Evolutionary conservation across 1,140 invertebrate genomes (phyloP), one percentile per base, ranked within the genome.

Genomic region (Aphidius ervi): DNA sequence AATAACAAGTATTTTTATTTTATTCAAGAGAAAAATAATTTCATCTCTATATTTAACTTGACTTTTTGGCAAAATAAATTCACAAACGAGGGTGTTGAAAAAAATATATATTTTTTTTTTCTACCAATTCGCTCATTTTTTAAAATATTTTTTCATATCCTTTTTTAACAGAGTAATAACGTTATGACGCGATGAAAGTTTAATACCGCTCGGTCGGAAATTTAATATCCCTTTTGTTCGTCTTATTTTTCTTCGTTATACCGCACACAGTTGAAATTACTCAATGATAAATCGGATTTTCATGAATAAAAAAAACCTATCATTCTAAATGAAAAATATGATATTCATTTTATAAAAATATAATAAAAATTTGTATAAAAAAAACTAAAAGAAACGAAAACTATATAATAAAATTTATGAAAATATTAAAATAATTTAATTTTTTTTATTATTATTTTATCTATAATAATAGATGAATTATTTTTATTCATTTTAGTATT

Each of bases 181-280:
- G 64, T 68, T 68, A 67, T 62, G 62, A 66, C 64, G 68, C 65
- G 67, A 68, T 65, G 65, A 70, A 70, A 70, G 68, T 70, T 70
- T 69, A 67, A 69, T 69, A 68, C 68, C 64, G 60, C 61, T 66
- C 60, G 63, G 58, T 62, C 63, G 67, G 68, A 68, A 68, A 70
- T 70, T 70, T 68, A 70, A 70, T 68, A 68, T 68, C 67, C 65
- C 58, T 60, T 8, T 31, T 53, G 41, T 50, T 39, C 58, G 41
- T 54, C 50, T 53, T 59, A 59, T 59, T 59, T 59, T 59, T 59
- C 58, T 59, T 59, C 58, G 58, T 59, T 59, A 59, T 46, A 31
- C 23, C 23, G 23, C 58, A 49, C 61, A 45, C 63, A 65, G 57
- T 68, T 61, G 56, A 59, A 68, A 68, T 70, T 68, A 64, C 60